phyloP scores from a whole-genome alignment of 2,888 invertebrate genomes.

The Halictus quadricinctus region DNA sequence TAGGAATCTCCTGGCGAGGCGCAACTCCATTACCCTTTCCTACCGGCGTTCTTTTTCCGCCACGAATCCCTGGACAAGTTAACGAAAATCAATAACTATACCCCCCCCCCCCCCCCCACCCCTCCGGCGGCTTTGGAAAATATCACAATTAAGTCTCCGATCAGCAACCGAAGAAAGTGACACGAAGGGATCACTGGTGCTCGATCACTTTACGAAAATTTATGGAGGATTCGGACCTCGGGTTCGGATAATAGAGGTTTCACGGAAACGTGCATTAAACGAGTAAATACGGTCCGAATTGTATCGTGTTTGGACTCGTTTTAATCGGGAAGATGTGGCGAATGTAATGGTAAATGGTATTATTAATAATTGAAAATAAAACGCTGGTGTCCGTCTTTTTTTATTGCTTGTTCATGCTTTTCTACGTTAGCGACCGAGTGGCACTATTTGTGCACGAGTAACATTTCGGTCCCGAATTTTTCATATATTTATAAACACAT shows the following conservation, averaged over 20 bases:
- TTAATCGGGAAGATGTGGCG: no score
- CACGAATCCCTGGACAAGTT: slow-evolving; percentile 35
- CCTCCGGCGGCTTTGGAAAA: not conserved
- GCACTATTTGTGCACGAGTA: not conserved
- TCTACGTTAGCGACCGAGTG: not conserved
- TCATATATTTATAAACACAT: no score
- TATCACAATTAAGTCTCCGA: not conserved
- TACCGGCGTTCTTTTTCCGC: slow-evolving; percentile 24
- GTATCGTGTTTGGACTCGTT: no score
- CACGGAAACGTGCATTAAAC: not conserved
- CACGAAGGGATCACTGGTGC: not conserved
- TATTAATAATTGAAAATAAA: no score
- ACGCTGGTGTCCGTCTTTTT: not conserved
- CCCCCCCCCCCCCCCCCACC: not conserved
- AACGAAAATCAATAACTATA: slow-evolving; percentile 55
- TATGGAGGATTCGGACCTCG: not conserved
- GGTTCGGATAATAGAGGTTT: not conserved
- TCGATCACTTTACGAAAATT: not conserved
- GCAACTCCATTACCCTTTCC: slow-evolving; percentile 15
- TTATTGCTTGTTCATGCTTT: no score
- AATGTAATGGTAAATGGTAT: not conserved
- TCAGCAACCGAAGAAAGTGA: not conserved
- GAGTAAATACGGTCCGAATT: not conserved
- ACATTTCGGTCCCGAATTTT: no score
- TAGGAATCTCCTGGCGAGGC: slow-evolving; percentile 21